Base-by-base conservation (phyloP, 2,113 vertebrate genomes). In the Neodontobutis hainanensis region DNA sequence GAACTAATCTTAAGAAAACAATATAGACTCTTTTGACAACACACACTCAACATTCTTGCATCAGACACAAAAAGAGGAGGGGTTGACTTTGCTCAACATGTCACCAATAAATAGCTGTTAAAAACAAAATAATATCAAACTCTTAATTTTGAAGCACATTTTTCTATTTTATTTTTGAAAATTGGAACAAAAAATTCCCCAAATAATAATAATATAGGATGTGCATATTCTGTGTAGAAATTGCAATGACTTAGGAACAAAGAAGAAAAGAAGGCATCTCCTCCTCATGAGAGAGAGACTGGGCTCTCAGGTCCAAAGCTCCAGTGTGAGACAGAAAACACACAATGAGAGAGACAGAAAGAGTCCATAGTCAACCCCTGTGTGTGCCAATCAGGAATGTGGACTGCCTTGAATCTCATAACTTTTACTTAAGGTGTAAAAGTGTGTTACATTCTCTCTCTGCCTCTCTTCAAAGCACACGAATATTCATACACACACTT, bases 91-190 rank as follows among this genome's bases (percentile, higher is more conserved):
- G 80, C 67, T 78, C 77, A 75, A 77, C 67, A 72, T 47, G 8
- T 61, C 76, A 85, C 75, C 85, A 92, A 92, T 92, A 92, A 90
- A 90, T 90, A 89, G 76, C 81, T 60, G 68, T 80, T 71, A 68
- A 84, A 85, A 70, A 70, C 87, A 89, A 43, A 58, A n/a, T 11
- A 38, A 88, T 81, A 87, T 82, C 81, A 85, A 81, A 79, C 78
- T 87, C 67, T 60, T 71, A 73, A 77, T 77, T 27, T 81, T 83
- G 74, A 87, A 86, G 75, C 81, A 71, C 83, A 77, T 65, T 70
- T 69, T 74, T 83, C 62, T 81, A 71, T 86, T 85, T 71, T 56
- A 67, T 73, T 59, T 65, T 65, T 43, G 63, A 57, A 75, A 80
- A 82, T 59, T 77, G 11, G 38, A 49, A 86, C 43, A 75, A 78